These are phyloP conservation scores for Agrochola litura DNA, from an alignment of 2,888 invertebrate species.

Conservation along the genomic window DNA sequence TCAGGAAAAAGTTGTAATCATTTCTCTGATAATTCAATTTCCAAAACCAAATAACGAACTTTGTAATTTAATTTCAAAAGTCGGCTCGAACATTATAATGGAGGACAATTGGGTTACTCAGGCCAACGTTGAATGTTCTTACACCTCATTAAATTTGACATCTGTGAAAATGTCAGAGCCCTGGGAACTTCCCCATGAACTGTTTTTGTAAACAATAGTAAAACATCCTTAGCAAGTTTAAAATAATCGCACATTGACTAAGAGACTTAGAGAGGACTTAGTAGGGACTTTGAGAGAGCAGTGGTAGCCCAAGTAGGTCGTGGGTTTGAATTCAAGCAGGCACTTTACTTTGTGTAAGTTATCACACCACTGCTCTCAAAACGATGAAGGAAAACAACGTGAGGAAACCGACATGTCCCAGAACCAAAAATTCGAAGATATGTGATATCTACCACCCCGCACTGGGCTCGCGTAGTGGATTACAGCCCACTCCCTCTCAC, in stretches of 20 bases:
- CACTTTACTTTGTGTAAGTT: no score
- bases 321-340: no score
- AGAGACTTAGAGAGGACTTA: no score
- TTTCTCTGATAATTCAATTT: constrained; percentile 51
- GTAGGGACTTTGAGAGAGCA: no score
- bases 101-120: constrained; percentile 9
- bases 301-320: no score
- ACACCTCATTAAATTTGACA: constrained; percentile 12
- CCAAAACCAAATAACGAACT: constrained; percentile 45
- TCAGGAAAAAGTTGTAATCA: constrained; percentile 40
- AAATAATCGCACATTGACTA: not conserved
- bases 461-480: no score
- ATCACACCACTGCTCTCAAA: no score
- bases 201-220: not conserved
- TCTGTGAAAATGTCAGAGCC: constrained; percentile 1
- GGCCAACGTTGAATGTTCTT: constrained; percentile 2
- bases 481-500: no score
- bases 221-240: not conserved
- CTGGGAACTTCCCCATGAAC: not conserved
- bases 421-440: no score
- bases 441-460: no score
- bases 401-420: no score
- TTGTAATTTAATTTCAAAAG: constrained; percentile 43
- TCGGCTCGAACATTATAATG: constrained; percentile 25
- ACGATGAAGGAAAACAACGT: no score